Percentiles rank a stretch among this genome's conserved stretches.
Evolutionary conservation across 2,113 vertebrate species (phyloP).

Genomic region (Trogon melanurus): DNA sequence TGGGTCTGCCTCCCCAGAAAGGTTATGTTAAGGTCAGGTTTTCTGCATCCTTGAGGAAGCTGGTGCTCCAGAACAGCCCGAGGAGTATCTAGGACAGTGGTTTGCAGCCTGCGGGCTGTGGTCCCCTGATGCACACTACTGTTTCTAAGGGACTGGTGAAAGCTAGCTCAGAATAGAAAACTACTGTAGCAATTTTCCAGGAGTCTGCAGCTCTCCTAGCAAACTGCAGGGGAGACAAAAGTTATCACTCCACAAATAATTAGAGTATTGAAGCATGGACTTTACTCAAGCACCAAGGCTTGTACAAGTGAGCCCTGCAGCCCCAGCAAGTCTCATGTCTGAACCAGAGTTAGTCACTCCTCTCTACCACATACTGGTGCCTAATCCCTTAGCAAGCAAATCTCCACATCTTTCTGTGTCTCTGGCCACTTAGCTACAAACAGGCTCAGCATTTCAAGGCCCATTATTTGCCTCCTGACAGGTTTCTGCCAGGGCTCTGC

Average conservation of each 20-base stretch:
- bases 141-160: neutral
- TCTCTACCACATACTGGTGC: neutral
- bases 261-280: neutral
- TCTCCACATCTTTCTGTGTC: neutral
- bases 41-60: neutral
- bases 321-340: neutral
- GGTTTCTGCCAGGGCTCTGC: neutral
- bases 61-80: neutral
- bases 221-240: neutral
- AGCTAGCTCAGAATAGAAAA: slow-evolving; percentile 32
- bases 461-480: neutral
- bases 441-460: neutral
- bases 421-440: neutral
- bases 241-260: neutral
- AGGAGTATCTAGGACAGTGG: neutral
- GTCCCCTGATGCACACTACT: neutral
- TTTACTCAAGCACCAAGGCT: neutral
- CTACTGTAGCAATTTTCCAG: neutral
- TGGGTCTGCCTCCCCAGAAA: neutral
- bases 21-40: neutral
- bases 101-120: neutral
- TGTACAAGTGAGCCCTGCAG: neutral
- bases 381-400: neutral
- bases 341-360: neutral
- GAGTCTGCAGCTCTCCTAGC: neutral